Percentiles rank a stretch among this genome's conserved stretches.
Evolutionary conservation across 2,888 invertebrate genomes (phyloP).

Genomic region (Ectemnius cavifrons): DNA sequence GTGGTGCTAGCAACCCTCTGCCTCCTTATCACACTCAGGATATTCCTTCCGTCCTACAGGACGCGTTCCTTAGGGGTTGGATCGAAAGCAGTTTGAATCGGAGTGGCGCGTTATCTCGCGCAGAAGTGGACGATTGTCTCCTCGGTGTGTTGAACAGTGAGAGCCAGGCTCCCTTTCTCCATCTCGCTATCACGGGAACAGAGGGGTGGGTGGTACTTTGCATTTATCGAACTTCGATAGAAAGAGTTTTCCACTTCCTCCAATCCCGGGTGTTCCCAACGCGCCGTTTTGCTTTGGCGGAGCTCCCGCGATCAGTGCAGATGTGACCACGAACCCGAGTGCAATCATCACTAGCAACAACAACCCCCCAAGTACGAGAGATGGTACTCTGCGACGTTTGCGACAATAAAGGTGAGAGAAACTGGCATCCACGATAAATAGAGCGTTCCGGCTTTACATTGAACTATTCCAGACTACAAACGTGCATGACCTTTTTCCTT

Average conservation of each 20-base stretch:
- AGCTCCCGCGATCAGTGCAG: conserved; percentile 39
- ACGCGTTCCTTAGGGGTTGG: background rate
- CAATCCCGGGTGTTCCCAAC: conserved; percentile 16
- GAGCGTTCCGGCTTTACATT: background rate
- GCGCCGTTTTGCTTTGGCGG: conserved; percentile 16
- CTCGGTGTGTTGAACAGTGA: background rate
- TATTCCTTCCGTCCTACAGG: background rate
- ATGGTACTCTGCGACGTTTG: conserved; percentile 75
- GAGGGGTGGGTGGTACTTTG: conserved; percentile 3
- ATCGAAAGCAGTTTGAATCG: no score
- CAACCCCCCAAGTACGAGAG: conserved; percentile 39
- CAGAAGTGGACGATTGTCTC: conserved; percentile 2
- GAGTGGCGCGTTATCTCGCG: background rate
- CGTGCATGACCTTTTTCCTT: conserved; percentile 3
- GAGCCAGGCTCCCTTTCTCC: background rate
- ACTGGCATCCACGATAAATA: background rate
- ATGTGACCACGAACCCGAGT: conserved; percentile 55
- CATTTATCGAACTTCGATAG: conserved; percentile 16
- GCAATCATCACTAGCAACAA: conserved; percentile 34
- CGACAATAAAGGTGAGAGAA: conserved; percentile 66
- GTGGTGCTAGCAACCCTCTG: background rate
- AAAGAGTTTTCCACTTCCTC: conserved; percentile 8
- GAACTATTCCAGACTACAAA: background rate
- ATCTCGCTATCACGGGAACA: background rate
- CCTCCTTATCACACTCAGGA: background rate